Evolutionary conservation across 2,113 vertebrate species (phyloP), one percentile per base, ranked within the genome.

Genomic region (Forbesichthys agassizii): DNA sequence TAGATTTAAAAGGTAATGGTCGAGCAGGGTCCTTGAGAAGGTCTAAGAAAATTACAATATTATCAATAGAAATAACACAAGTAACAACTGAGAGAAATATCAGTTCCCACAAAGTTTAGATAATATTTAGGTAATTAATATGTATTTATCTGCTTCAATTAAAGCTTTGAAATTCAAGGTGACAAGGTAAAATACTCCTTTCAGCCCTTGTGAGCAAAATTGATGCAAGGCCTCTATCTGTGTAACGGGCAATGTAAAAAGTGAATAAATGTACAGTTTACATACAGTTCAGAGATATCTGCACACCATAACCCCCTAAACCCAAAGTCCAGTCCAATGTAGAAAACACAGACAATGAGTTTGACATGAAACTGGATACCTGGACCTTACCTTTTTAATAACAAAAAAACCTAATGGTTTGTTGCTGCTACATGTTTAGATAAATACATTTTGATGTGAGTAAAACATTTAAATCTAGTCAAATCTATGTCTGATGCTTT

Each of bases 21-120:
- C 83, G 74, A 79, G 84, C 73, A 76, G 53, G 59, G 63, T 82
- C 74, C 74, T 80, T 65, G 56, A 78, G 72, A 74, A 70, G 72
- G 82, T 60, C 46, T 54, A 58, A 77, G 27, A 61, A 74, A 67
- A 71, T 61, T 48, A 73, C 55, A 57, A 64, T 33, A 78, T 61
- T 52, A 36, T 10, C 11, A 1, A 69, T 75, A 73, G 5, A 81
- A 77, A 80, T 13, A 61, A 56, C 60, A 42, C 36, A 42, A 42
- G 36, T 42, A 42, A 42, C 36, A 42, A 42, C 36, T 42, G 53
- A 64, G 58, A 83, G 62, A 72, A 47, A 68, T 56, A 48, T 59
- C 51, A 9, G 47, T 46, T 14, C 78, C 53, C 4, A 63, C 48
- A 47, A 33, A 77, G 53, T 69, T 18, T 42, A 42, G 36, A 8